Percentiles rank a stretch among this genome's conserved stretches.
These are phyloP conservation scores for Idaea aversata DNA, from an alignment of 2,888 invertebrate species.

Conservation along the genomic window DNA sequence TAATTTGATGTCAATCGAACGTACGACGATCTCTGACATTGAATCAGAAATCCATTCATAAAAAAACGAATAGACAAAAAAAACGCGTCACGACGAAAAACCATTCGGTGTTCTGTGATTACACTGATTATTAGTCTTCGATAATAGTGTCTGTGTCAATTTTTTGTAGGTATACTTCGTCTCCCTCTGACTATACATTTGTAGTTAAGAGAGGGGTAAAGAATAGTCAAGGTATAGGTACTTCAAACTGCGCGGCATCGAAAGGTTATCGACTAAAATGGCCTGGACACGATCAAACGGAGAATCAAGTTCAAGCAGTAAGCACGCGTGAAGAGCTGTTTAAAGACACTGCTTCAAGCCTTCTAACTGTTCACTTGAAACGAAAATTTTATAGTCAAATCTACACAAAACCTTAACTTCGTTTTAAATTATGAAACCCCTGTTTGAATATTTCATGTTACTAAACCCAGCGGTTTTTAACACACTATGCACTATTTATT, in stretches of 20 bases:
- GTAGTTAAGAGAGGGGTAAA: constrained; percentile 30
- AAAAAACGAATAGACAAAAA: constrained; percentile 53
- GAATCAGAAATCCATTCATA: constrained; percentile 57
- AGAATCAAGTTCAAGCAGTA: not conserved
- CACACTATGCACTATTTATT: too few relatives aligned
- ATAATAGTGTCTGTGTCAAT: constrained; percentile 56
- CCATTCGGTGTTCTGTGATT: constrained; percentile 66
- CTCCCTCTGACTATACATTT: constrained; percentile 23
- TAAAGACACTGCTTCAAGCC: too few relatives aligned
- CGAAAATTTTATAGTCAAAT: too few relatives aligned
- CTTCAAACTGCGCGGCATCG: constrained; percentile 35
- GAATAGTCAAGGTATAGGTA: constrained; percentile 33
- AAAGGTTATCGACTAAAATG: constrained; percentile 52
- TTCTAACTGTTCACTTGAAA: too few relatives aligned
- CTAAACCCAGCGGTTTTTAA: too few relatives aligned
- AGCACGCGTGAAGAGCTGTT: too few relatives aligned
- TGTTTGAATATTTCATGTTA: too few relatives aligned
- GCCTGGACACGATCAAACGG: not conserved
- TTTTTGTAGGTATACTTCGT: constrained; percentile 40
- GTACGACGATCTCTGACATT: constrained; percentile 70
- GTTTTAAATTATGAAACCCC: too few relatives aligned
- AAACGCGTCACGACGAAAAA: constrained; percentile 64
- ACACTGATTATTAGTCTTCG: constrained; percentile 71
- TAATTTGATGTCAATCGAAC: constrained; percentile 72
- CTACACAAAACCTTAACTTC: too few relatives aligned